Percentiles rank a stretch among this genome's conserved stretches.
These are phyloP conservation scores for Pyrgus malvae DNA, from an alignment of 2,888 invertebrate genomes.

Conservation along the genomic window DNA sequence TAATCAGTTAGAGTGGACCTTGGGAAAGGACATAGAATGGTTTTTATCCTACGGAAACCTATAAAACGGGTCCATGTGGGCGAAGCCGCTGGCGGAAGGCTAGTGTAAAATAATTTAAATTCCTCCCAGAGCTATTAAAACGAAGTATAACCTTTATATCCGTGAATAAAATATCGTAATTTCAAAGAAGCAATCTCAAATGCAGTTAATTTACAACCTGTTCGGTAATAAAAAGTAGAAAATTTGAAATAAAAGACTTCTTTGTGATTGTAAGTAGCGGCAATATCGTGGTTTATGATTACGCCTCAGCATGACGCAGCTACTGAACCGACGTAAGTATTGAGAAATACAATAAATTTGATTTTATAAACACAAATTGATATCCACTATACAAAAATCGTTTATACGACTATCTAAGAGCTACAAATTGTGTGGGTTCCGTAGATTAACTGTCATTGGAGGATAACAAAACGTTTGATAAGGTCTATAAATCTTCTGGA, in stretches of 20 bases:
- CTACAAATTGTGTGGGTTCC: constrained; percentile 2
- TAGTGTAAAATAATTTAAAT: constrained; percentile 10
- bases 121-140: constrained; percentile 9
- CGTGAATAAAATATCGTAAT: constrained; percentile 16
- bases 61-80: no score
- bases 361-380: constrained; percentile 19
- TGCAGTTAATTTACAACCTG: constrained; percentile 44
- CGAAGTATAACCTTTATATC: constrained; percentile 20
- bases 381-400: constrained; percentile 9
- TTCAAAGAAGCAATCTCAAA: constrained; percentile 31
- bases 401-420: not conserved
- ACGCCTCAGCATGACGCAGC: constrained; percentile 45
- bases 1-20: no score
- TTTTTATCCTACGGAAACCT: no score
- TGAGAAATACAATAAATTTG: constrained; percentile 30
- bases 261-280: constrained; percentile 43
- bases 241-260: constrained; percentile 35
- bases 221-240: constrained; percentile 44
- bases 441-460: constrained; percentile 14
- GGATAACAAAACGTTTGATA: not conserved
- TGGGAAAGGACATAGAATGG: no score
- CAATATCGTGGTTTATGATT: constrained; percentile 39
- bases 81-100: no score
- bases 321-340: constrained; percentile 45
- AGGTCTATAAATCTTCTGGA: constrained; percentile 13